A percentile compares a stretch with the other conserved stretches of the same genome.
phyloP scores from a whole-genome alignment of 1,140 invertebrate species.

The Dufourea novaeangliae region DNA sequence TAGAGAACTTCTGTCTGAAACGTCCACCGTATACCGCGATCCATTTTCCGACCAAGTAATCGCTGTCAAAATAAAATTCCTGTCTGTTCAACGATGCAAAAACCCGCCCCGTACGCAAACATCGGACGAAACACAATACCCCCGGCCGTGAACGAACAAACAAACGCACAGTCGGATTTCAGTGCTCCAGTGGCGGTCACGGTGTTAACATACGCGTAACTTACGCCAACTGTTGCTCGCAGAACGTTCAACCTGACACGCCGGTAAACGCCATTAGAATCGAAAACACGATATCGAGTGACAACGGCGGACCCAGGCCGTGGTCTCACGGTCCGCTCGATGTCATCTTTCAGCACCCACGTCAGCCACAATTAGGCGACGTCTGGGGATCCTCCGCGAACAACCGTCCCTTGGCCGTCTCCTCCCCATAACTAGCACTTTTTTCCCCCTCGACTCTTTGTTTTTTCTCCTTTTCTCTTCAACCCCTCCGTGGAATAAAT shows the following conservation, averaged over 20 bases:
- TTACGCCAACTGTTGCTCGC: constrained; percentile 44
- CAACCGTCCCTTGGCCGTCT: too few relatives aligned
- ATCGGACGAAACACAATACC: neutral
- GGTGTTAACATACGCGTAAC: constrained; percentile 42
- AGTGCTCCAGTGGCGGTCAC: constrained; percentile 36
- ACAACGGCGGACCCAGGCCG: neutral
- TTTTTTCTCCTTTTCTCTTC: constrained; percentile 10
- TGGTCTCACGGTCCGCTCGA: constrained; percentile 54
- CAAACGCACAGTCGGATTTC: constrained; percentile 26
- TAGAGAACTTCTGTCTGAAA: neutral
- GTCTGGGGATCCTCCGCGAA: neutral
- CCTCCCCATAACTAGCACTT: too few relatives aligned
- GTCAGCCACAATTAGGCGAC: constrained; percentile 53
- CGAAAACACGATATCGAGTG: constrained; percentile 52
- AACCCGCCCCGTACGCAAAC: constrained; percentile 11
- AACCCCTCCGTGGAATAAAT: constrained; percentile 41
- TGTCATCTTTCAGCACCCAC: constrained; percentile 61
- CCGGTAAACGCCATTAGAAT: constrained; percentile 42
- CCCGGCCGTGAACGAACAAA: constrained; percentile 23
- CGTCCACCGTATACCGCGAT: neutral
- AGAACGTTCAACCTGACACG: constrained; percentile 35
- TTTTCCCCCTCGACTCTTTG: neutral
- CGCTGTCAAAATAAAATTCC: constrained; percentile 18
- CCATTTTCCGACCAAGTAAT: constrained; percentile 18
- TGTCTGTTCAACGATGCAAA: neutral